phyloP scores from a whole-genome alignment of 2,113 vertebrate genomes.

The Crotalus helleri region DNA sequence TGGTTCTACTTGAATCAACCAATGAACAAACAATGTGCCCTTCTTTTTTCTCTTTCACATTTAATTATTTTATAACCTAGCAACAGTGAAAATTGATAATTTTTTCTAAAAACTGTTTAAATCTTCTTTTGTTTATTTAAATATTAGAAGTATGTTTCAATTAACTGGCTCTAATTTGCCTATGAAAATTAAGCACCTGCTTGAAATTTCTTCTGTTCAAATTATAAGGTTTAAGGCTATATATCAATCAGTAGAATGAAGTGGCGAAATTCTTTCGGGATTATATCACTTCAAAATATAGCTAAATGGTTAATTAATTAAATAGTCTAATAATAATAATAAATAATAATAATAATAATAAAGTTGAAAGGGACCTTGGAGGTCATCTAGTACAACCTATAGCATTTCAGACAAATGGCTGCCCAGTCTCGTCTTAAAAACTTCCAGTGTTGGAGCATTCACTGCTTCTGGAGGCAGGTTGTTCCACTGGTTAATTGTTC shows the following conservation, averaged over 20 bases:
- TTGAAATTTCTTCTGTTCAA: neutral
- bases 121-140: neutral
- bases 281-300: neutral
- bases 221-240: neutral
- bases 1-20: neutral
- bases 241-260: neutral
- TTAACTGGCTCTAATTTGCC: neutral
- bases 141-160: neutral
- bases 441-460: no score
- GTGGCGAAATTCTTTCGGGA: no score
- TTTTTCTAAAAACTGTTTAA: neutral
- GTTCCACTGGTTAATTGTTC: no score
- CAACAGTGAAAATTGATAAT: neutral
- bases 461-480: no score
- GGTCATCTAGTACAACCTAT: no score
- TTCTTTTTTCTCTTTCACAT: neutral
- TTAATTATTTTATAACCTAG: slow-evolving; percentile 12
- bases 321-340: neutral
- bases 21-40: neutral
- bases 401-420: no score
- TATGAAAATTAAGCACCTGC: neutral
- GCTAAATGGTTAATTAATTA: neutral
- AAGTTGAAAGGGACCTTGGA: no score
- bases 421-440: no score
- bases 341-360: no score